Base-by-base conservation (phyloP, 2,113 vertebrate genomes). In the Nycticebus coucang region DNA sequence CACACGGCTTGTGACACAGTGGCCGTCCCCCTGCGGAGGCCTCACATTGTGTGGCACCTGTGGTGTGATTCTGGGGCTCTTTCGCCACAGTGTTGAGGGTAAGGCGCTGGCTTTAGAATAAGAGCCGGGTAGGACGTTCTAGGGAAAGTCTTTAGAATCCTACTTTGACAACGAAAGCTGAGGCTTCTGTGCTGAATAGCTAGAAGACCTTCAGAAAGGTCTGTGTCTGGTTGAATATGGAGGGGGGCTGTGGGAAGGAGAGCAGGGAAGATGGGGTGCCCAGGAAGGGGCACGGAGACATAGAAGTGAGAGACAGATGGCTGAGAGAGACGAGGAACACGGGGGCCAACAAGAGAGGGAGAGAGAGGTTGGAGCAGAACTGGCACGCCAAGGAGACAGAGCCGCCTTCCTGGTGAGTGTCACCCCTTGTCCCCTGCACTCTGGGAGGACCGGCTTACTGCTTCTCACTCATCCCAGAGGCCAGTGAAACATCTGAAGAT, bases 11-110 rank as follows among this genome's bases (percentile, higher is more conserved):
- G 50, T 82, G 45, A 50, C 45, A 50, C 45, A 35, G 94, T 68
- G 60, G 35, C 26, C 2, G 19, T 72, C 15, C 18, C 22, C 19
- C 13, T 13, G 37, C 57, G 21, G 57, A 66, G 68, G 68, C 21
- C 33, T 87, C 45, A 33, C 0, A 0, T 14, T 1, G 19, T 1
- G 45, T 33, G 60, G 35, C 55, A 41, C 24, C 37, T 1, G 0
- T 1, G 5, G 75, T 22, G 11, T 33, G 24, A 1, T n/a, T 87
- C n/a, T 18, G 15, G 6, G 24, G 14, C 6, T 26, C 15, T 4
- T 30, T 89, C 14, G 80, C 57, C 17, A 30, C 79, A 72, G 15
- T 30, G 3, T 4, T 45, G 79, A 35, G 17, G 24, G 0, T 28
- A 3, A 75, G 35, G 45, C n/a, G 50, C 60, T 7, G 37, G 12